These are phyloP conservation scores for Indicator maculatus DNA, from an alignment of 2,113 vertebrate genomes.

Conservation along the genomic window DNA sequence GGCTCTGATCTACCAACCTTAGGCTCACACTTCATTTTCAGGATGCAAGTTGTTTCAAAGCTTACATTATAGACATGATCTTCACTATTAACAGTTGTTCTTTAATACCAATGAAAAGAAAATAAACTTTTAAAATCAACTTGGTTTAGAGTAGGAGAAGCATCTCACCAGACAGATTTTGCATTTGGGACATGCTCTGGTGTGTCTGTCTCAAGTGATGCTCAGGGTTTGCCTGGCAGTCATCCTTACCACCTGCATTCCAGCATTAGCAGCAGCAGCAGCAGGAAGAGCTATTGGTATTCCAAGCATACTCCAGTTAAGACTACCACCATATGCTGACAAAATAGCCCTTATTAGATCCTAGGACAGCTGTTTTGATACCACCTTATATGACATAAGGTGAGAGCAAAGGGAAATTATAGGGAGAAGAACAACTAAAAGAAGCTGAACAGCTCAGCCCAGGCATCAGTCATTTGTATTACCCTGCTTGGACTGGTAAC, in stretches of 20 bases:
- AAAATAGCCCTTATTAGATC: neutral
- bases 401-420: neutral
- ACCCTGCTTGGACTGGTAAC: neutral
- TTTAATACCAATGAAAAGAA: neutral
- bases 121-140: neutral
- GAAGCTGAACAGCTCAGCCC: neutral
- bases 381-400: neutral
- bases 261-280: neutral
- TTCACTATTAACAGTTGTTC: neutral
- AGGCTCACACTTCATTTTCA: neutral
- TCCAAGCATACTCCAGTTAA: neutral
- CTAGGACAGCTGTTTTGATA: neutral
- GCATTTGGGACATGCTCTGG: neutral
- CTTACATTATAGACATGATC: neutral
- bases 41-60: neutral
- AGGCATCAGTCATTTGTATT: neutral
- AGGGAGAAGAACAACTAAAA: neutral
- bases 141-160: neutral
- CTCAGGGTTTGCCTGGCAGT: neutral
- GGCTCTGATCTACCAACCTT: neutral
- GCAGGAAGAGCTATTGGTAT: neutral
- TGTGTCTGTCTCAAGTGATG: neutral
- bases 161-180: neutral
- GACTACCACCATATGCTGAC: neutral
- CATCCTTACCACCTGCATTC: neutral